Base-by-base conservation (phyloP, 2,797 vertebrate genomes). In the Margarornis squamiger region DNA sequence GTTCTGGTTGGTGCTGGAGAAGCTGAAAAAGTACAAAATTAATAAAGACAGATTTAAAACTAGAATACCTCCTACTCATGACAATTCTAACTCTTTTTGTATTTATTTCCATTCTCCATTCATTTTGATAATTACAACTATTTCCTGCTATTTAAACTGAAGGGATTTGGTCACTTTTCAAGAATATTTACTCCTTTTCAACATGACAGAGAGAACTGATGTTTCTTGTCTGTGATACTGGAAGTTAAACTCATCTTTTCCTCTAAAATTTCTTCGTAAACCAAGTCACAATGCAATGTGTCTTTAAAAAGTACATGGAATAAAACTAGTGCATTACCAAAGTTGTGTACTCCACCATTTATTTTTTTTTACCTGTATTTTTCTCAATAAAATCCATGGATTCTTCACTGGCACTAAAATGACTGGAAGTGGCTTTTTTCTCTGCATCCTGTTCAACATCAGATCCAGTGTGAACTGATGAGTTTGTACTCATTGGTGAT, bases 401-500 rank as follows among this genome's bases (percentile, higher is more conserved):
- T 95, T 99, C 99, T 97, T 99, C 99, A 76, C 99, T 99, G 19
- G 99, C 99, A 70, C 99, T 99, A 97, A 99, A 99, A 97, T 99
- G 99, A 96, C 99, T 99, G 19, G 98, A 98, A 12, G 97, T 97
- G 74, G 98, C 98, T 97, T 99, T 99, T 97, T 99, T 99, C 83
- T 99, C 99, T 0, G 98, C 95, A 6, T 99, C 99, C 95, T 98
- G 99, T 96, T 99, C 99, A 66, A 98, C 98, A 41, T 99, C 99
- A 1, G 99, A 99, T 38, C 99, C 99, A 3, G 99, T 99, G 97
- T 99, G 99, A 93, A 99, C 99, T 0, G 99, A 99, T 5, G 99
- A 99, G 98, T 99, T 99, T 48, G 99, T 99, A 92, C 99, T 99
- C 99, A 99, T 99, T 12, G 99, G 99, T 62, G 99, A 99, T n/a